Evolutionary conservation across 1,140 invertebrate species (phyloP).

Genomic region (Batillaria attramentaria): DNA sequence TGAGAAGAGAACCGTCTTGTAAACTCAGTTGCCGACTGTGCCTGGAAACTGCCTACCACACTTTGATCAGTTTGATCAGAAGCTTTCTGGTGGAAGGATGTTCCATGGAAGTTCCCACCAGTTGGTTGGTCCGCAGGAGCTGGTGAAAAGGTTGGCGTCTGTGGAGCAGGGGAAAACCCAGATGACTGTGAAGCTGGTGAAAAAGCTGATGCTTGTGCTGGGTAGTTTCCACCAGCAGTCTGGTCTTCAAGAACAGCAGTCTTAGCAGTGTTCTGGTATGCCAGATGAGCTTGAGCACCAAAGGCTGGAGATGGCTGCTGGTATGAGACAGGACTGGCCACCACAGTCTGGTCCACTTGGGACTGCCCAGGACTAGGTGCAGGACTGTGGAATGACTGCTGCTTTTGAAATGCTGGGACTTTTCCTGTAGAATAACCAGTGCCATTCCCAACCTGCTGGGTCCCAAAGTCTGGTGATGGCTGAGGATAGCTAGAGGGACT

Average conservation of each 20-base stretch:
- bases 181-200: background rate
- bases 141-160: no score
- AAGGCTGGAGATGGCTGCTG: conserved; percentile 21
- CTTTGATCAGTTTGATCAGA: no score
- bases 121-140: no score
- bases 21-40: background rate
- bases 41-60: conserved; percentile 4
- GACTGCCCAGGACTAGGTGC: background rate
- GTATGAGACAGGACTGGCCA: conserved; percentile 13
- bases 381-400: conserved; percentile 15
- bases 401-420: background rate
- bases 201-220: background rate
- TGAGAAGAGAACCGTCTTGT: conserved; percentile 1
- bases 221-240: background rate
- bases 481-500: conserved; percentile 1
- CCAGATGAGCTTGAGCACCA: background rate
- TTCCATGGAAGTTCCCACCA: no score
- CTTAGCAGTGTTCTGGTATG: no score
- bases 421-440: conserved; percentile 1
- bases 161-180: no score
- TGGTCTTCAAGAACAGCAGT: background rate
- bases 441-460: background rate
- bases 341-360: conserved; percentile 1
- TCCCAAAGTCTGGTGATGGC: conserved; percentile 2
- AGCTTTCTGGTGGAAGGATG: no score